Conservation (phyloP, 2,888 invertebrate species). For the Zeuzera pyrina region DNA sequence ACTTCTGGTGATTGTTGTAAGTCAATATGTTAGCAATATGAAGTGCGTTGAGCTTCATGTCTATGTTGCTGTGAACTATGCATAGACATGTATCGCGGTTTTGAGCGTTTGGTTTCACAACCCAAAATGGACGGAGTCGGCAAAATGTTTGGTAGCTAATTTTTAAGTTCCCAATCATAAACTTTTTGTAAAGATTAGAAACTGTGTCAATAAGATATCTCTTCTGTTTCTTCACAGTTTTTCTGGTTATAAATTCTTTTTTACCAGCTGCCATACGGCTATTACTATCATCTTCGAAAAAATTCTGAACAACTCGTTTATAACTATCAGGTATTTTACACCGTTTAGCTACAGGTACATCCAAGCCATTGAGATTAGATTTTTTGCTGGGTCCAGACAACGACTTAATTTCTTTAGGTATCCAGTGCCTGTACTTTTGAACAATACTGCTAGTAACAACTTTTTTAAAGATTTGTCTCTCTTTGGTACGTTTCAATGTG, state of each 20-base stretch:
- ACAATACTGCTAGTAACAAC: conserved; percentile 10
- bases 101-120: conserved; percentile 19
- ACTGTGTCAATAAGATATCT: conserved; percentile 20
- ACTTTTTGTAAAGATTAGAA: conserved; percentile 21
- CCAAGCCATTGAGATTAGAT: conserved; percentile 5
- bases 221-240: conserved; percentile 20
- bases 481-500: conserved; percentile 9
- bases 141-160: conserved; percentile 17
- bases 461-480: conserved; percentile 12
- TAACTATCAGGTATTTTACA: too few species aligned
- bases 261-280: conserved; percentile 21
- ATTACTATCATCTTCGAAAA: conserved; percentile 23
- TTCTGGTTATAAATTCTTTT: conserved; percentile 20
- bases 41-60: conserved; percentile 15
- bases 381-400: too few species aligned
- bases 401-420: conserved; percentile 8
- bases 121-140: conserved; percentile 21
- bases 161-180: conserved; percentile 11
- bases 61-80: conserved; percentile 17
- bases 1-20: conserved; percentile 13
- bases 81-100: conserved; percentile 21
- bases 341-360: too few species aligned
- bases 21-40: conserved; percentile 13
- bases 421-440: conserved; percentile 11
- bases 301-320: conserved; percentile 14